These are phyloP conservation scores for Girardinichthys multiradiatus DNA, from an alignment of 2,113 vertebrate genomes.

Conservation along the genomic window DNA sequence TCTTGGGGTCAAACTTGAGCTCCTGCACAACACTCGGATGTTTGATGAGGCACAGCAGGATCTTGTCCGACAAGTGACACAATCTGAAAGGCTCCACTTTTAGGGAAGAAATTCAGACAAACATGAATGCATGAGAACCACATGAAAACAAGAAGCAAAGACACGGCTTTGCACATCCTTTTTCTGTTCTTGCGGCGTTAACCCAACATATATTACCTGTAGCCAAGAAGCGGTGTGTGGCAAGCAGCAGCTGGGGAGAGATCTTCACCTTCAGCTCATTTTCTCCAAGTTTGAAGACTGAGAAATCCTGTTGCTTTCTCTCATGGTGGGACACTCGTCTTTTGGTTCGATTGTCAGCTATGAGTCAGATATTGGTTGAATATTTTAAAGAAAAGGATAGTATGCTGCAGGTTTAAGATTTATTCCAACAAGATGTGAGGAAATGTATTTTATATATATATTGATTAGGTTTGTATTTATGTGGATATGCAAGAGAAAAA, in stretches of 20 bases:
- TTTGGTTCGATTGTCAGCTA: slow-evolving; percentile 93
- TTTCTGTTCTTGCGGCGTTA: background rate
- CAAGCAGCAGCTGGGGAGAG: slow-evolving; percentile 92
- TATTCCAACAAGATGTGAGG: no score
- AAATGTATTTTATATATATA: no score
- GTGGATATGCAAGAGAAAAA: no score
- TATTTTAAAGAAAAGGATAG: slow-evolving; percentile 33
- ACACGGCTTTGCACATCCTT: background rate
- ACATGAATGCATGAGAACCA: background rate
- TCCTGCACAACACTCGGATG: slow-evolving; percentile 94
- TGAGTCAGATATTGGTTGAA: slow-evolving; percentile 1
- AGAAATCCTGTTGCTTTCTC: slow-evolving; percentile 94
- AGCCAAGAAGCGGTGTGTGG: slow-evolving; percentile 96
- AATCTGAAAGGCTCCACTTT: slow-evolving; percentile 95
- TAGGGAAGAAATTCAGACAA: slow-evolving; percentile 51
- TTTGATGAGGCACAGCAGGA: slow-evolving; percentile 92
- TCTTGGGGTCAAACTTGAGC: slow-evolving; percentile 90
- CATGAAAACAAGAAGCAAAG: background rate
- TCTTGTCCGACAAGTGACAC: slow-evolving; percentile 93
- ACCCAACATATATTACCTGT: slow-evolving; percentile 84
- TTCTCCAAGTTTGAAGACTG: slow-evolving; percentile 92
- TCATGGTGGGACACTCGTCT: slow-evolving; percentile 90
- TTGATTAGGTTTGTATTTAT: no score
- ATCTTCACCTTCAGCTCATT: slow-evolving; percentile 93
- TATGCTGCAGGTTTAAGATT: background rate